Percentiles rank a stretch among this genome's conserved stretches.
Evolutionary conservation across 1,140 invertebrate species (phyloP).

Genomic region (Drosophila kepulauana): DNA sequence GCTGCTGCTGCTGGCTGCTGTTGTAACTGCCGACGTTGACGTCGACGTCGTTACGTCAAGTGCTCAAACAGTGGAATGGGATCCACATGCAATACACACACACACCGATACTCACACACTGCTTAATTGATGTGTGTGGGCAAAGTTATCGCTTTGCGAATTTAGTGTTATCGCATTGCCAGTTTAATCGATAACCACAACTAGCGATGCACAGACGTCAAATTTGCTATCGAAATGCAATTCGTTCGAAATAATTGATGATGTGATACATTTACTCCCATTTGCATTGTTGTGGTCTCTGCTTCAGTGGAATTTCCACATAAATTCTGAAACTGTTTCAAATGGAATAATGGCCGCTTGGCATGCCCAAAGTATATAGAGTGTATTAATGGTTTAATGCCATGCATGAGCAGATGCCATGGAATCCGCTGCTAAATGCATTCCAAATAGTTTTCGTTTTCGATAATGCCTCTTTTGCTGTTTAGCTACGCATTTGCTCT

Average conservation of each 20-base stretch:
- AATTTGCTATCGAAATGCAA: neutral
- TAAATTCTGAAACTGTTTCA: slow-evolving; percentile 2
- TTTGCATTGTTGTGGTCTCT: neutral
- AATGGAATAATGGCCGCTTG: neutral
- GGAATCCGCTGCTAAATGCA: slow-evolving; percentile 11
- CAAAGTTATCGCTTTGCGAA: neutral
- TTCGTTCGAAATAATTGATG: neutral
- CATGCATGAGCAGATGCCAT: slow-evolving; percentile 22
- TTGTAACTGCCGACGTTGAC: slow-evolving; percentile 17
- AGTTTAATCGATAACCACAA: neutral
- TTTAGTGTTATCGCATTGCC: neutral
- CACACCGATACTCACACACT: slow-evolving; percentile 10
- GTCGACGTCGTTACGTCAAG: slow-evolving; percentile 37
- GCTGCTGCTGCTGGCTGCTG: slow-evolving; percentile 24
- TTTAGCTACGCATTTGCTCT: slow-evolving; percentile 30
- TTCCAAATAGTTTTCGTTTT: slow-evolving; percentile 24
- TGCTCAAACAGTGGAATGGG: slow-evolving; percentile 32
- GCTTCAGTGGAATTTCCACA: slow-evolving; percentile 4
- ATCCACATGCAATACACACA: neutral
- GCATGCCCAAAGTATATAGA: neutral
- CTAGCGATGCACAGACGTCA: neutral
- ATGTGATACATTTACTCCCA: neutral
- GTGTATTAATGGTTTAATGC: slow-evolving; percentile 9
- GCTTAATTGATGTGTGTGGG: slow-evolving; percentile 2
- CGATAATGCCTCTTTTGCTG: slow-evolving; percentile 9